Base-by-base conservation (phyloP, 1,140 invertebrate species). In the Mercenaria mercenaria region DNA sequence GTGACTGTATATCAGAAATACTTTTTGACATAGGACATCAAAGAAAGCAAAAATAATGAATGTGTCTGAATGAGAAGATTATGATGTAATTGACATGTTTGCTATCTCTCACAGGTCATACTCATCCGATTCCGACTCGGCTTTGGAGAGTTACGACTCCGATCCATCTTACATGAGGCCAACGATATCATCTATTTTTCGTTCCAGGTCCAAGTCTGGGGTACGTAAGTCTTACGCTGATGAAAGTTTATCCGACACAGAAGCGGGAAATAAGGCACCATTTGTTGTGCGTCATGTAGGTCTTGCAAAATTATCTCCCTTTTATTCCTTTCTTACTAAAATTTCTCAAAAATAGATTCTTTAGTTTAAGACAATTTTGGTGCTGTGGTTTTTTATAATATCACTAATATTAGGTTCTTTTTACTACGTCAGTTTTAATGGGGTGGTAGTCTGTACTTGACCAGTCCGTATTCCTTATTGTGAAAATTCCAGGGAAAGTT, bases 271-370 rank as follows among this genome's bases (percentile, higher is more conserved):
- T 76, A 89, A 89, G 56, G 39, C 85, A 67, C 88, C 88, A 64
- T 89, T 89, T 89, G 88, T 89, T 77, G 88, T 89, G 18, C 61
- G 88, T 52, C 88, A 89, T 84, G 88, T 89, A 89, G 88, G 88
- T 89, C 76, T 80, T 81, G 37, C 64, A 43, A 69, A 88, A 72
- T 56, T 85, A 67, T 84, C 76, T 64, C 72, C 85, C 85, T 37
- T 43, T 82, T 76, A 39, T 18, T 3, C 8, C 72, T n/a, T 76
- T 43, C 10, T 56, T 80, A 29, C 76, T 50, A 1, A 15, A 20
- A 34, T 52, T 23, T 52, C 37, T 52, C 0, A 29, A 79, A 52
- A 20, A 13, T 74, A 74, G 41, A 74, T 26, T 26, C 6, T 8
- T 20, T 39, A 41, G 4, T 39, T 26, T 8, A 39, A 23, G 39